A percentile compares a stretch with the other conserved stretches of the same genome.
These are phyloP conservation scores for Thalassaphorura encarpata DNA, from an alignment of 1,140 invertebrate species.

Conservation along the genomic window DNA sequence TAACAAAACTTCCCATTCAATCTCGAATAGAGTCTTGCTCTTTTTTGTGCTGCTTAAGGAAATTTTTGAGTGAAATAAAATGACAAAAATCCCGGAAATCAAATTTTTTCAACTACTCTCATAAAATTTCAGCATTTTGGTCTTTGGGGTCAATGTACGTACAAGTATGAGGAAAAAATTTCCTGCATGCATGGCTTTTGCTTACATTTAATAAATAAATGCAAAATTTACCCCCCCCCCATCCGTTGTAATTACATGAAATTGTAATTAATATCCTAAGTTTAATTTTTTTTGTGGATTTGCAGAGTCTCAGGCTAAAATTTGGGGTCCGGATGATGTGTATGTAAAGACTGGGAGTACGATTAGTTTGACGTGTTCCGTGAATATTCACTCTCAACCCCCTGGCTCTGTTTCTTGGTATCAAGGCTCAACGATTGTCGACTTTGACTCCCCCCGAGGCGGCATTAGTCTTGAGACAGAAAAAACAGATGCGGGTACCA, in stretches of 20 bases:
- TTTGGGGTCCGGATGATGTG: conserved; percentile 71
- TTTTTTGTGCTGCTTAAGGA: too few species aligned
- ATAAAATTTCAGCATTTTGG: too few species aligned
- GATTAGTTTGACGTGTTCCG: conserved; percentile 75
- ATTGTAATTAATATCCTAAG: not conserved
- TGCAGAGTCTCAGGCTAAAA: conserved; percentile 74
- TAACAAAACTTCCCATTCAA: too few species aligned
- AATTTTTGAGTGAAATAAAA: too few species aligned
- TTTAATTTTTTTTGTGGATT: not conserved
- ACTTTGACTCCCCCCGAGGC: conserved; percentile 72
- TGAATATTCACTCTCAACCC: conserved; percentile 74
- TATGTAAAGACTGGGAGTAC: conserved; percentile 83
- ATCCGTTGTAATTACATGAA: not conserved
- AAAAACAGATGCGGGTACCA: conserved; percentile 75
- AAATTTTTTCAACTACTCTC: too few species aligned
- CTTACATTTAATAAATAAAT: not conserved
- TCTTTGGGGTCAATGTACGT: too few species aligned
- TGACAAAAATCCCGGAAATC: too few species aligned
- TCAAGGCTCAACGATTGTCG: conserved; percentile 64
- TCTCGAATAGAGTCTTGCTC: too few species aligned
- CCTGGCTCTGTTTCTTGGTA: conserved; percentile 69
- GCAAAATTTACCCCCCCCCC: not conserved
- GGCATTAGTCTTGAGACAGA: conserved; percentile 84
- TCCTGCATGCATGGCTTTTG: not conserved
- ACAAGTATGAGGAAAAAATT: not conserved